Conservation (phyloP, 2,888 invertebrate species). For the Chloroclysta siterata region DNA sequence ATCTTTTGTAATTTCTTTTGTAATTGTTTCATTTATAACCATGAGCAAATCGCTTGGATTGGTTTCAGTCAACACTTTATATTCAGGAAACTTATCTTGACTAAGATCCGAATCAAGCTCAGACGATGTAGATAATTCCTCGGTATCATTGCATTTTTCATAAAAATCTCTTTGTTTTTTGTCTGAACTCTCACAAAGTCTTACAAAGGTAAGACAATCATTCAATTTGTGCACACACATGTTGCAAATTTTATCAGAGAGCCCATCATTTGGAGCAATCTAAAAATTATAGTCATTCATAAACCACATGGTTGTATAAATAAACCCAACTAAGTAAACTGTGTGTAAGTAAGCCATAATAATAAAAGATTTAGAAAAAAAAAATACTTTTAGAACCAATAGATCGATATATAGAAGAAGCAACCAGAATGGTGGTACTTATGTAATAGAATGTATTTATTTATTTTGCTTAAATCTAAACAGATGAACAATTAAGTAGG, state of each 20-base stretch:
- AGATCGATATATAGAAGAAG: too few relatives aligned
- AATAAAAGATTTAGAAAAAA: too few relatives aligned
- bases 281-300: conserved; percentile 45
- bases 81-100: conserved; percentile 31
- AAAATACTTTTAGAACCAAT: too few relatives aligned
- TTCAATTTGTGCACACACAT: conserved; percentile 63
- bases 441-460: too few relatives aligned
- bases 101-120: conserved; percentile 34
- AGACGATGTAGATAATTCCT: conserved; percentile 23
- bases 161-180: conserved; percentile 52
- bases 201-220: conserved; percentile 63
- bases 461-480: too few relatives aligned
- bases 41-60: conserved; percentile 41
- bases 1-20: conserved; percentile 26
- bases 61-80: conserved; percentile 44
- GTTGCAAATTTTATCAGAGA: conserved; percentile 66
- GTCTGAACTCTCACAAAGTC: conserved; percentile 65
- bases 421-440: too few relatives aligned
- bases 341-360: too few relatives aligned
- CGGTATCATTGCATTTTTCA: conserved; percentile 34
- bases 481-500: too few relatives aligned
- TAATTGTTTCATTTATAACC: conserved; percentile 27
- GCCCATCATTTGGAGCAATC: conserved; percentile 68
- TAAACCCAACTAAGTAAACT: too few relatives aligned
- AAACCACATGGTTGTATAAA: too few relatives aligned